A percentile compares a stretch with the other conserved stretches of the same genome.
These are phyloP conservation scores for Condylostylus longicornis DNA, from an alignment of 1,140 invertebrate species.

Conservation along the genomic window DNA sequence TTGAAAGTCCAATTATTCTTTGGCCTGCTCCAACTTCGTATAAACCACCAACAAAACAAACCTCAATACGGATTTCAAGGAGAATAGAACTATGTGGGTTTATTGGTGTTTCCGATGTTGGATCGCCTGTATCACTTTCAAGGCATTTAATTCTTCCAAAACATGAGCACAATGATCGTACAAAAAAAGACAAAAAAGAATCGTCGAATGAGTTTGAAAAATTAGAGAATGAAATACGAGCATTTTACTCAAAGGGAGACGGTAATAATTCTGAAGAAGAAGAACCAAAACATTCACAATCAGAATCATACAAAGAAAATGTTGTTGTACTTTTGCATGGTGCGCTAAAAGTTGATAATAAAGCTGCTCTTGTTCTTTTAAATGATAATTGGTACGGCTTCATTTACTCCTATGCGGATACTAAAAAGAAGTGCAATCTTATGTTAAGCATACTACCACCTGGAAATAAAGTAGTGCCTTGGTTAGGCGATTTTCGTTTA, in stretches of 20 bases:
- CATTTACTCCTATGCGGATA: slow-evolving; percentile 85
- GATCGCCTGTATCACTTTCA: slow-evolving; percentile 86
- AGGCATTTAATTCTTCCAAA: slow-evolving; percentile 76
- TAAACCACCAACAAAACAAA: slow-evolving; percentile 9
- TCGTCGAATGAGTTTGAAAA: slow-evolving; percentile 40
- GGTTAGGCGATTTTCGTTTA: slow-evolving; percentile 68
- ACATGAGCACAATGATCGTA: too few relatives aligned
- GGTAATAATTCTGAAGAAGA: slow-evolving; percentile 40
- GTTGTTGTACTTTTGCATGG: slow-evolving; percentile 88
- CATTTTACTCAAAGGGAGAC: slow-evolving; percentile 41
- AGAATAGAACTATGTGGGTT: slow-evolving; percentile 68
- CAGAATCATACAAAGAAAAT: slow-evolving; percentile 52
- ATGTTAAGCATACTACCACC: slow-evolving; percentile 82
- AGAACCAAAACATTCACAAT: slow-evolving; percentile 3
- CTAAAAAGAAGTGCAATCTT: slow-evolving; percentile 88
- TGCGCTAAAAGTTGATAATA: slow-evolving; percentile 76
- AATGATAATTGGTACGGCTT: slow-evolving; percentile 88
- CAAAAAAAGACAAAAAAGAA: too few relatives aligned
- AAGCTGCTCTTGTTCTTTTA: slow-evolving; percentile 62
- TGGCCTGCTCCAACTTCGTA: slow-evolving; percentile 53
- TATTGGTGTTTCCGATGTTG: slow-evolving; percentile 64
- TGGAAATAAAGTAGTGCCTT: slow-evolving; percentile 60
- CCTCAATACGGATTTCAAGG: slow-evolving; percentile 38
- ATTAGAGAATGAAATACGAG: slow-evolving; percentile 31
- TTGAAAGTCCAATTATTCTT: slow-evolving; percentile 48